Evolutionary conservation across 2,113 vertebrate genomes (phyloP), one percentile per base, ranked within the genome.

Genomic region (Loxodonta africana): DNA sequence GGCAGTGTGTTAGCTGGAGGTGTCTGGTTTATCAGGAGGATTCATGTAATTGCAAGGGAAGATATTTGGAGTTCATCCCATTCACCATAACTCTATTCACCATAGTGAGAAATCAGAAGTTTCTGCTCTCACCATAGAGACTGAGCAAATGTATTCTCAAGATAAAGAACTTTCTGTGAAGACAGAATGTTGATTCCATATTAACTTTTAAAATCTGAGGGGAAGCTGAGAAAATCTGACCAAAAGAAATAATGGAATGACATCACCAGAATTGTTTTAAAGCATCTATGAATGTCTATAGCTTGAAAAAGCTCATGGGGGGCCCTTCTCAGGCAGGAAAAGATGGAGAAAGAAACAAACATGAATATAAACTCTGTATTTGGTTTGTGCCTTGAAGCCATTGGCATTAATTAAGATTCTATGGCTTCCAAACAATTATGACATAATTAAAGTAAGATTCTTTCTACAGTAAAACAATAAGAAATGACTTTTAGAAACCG

Each of bases 401-500:
- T 92, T 98, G 98, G 97, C 98, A 98, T 99, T 98, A 99, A 99
- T 99, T 99, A 99, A 99, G 98, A 99, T 98, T 99, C 98, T 98
- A 99, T 98, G 97, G 98, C 98, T 99, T 99, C 98, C 98, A 98
- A 99, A 99, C 98, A 99, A 98, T 99, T 99, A 99, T 98, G 98
- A 98, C 98, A 99, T 98, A 99, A 99, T 99, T 99, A 99, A 99
- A 99, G 98, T 97, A 98, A 98, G 98, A 99, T 99, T 98, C 98
- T 98, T 99, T 96, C 98, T 98, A 98, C 98, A 98, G 98, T 99
- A 99, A 98, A 99, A 98, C 98, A 98, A 99, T 99, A 99, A 99
- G 98, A 98, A 98, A 99, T 98, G 80, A 98, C 99, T 99, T 99
- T 98, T 98, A 98, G 98, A 99, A 98, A 98, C 98, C 71, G 30